phyloP scores from a whole-genome alignment of 2,888 invertebrate genomes.

The Vanessa cardui region DNA sequence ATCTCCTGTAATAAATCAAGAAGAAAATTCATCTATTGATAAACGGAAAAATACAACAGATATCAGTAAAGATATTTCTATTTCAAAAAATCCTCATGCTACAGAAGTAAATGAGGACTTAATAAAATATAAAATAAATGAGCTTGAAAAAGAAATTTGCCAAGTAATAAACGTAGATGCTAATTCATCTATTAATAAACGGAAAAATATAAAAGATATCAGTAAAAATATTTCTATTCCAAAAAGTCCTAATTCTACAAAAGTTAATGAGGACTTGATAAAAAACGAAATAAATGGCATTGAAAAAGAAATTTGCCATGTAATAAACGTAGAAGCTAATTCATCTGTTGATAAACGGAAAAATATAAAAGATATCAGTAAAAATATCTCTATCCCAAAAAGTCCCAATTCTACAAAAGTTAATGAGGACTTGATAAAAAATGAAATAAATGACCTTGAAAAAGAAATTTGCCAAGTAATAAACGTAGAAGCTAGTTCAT shows the following conservation, averaged over 20 bases:
- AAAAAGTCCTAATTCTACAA: background rate
- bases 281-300: background rate
- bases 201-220: conserved; percentile 13
- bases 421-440: conserved; percentile 1
- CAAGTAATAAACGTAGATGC: conserved; percentile 1
- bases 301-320: background rate
- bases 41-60: conserved; percentile 14
- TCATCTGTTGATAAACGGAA: background rate
- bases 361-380: no score
- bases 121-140: background rate
- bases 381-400: no score
- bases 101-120: background rate
- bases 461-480: conserved; percentile 8
- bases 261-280: background rate
- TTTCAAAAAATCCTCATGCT: no score
- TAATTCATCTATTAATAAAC: conserved; percentile 19
- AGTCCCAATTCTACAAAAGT: background rate
- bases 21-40: conserved; percentile 18
- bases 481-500: conserved; percentile 8
- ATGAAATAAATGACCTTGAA: background rate
- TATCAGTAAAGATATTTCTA: background rate
- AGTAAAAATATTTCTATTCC: background rate
- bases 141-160: conserved; percentile 9
- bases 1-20: background rate
- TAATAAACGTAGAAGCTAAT: conserved; percentile 6